Evolutionary conservation across 2,113 vertebrate genomes (phyloP).

Genomic region (Bubo scandiacus): DNA sequence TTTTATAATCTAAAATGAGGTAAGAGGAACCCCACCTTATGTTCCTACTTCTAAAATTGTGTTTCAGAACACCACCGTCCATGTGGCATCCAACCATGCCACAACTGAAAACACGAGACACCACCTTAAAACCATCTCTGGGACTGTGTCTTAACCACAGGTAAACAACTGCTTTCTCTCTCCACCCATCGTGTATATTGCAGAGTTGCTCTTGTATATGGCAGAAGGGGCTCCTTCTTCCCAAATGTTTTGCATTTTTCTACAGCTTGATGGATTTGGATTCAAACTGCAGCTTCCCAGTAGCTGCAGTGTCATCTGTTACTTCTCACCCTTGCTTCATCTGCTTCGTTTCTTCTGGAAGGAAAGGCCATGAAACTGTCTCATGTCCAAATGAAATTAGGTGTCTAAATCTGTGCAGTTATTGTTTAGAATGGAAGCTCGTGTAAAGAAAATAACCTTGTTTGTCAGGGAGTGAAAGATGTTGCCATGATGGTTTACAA

Average conservation of each 20-base stretch:
- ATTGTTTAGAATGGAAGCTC: background rate
- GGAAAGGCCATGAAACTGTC: background rate
- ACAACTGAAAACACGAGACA: background rate
- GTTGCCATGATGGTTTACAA: background rate
- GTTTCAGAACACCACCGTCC: background rate
- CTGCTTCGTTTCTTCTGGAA: background rate
- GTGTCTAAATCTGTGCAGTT: background rate
- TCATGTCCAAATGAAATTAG: background rate
- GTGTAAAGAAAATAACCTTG: background rate
- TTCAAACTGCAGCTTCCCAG: background rate
- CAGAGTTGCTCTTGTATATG: background rate
- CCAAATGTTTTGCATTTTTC: background rate
- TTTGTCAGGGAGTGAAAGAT: background rate
- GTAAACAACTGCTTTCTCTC: background rate
- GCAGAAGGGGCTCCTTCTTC: background rate
- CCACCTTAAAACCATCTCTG: background rate
- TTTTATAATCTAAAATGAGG: background rate
- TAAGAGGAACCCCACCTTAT: background rate
- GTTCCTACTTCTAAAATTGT: background rate
- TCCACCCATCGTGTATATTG: no score
- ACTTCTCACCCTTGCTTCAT: background rate
- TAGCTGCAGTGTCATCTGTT: background rate
- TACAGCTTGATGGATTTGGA: rapidly evolving
- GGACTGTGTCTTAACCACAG: background rate
- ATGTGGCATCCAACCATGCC: rapidly evolving